These are phyloP conservation scores for Dromococcyx pavoninus DNA, from an alignment of 2,797 vertebrate species.

Conservation along the genomic window DNA sequence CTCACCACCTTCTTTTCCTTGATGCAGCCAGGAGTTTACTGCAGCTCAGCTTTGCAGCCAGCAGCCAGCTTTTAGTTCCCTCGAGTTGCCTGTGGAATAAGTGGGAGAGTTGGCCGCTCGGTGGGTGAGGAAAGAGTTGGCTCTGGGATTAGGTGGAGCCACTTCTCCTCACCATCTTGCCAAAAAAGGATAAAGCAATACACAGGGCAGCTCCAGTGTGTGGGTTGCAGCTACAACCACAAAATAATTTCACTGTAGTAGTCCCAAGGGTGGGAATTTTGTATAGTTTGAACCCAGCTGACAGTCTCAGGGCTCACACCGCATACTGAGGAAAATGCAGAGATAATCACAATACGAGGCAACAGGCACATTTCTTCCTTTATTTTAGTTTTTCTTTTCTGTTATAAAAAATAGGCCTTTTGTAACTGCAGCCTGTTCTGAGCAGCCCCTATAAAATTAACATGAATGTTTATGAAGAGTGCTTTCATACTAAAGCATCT, in stretches of 20 bases:
- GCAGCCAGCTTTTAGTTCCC: background rate
- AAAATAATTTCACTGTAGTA: background rate
- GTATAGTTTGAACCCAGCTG: background rate
- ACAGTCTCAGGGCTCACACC: background rate
- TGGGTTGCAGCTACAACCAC: background rate
- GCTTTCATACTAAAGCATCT: background rate
- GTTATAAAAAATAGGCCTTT: background rate
- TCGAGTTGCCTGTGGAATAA: fast-evolving
- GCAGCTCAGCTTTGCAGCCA: background rate
- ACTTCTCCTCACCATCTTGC: background rate
- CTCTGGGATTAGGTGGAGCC: background rate
- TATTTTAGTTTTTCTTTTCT: constrained; percentile 23
- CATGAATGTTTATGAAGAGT: background rate
- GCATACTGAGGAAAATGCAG: background rate
- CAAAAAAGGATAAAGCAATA: background rate
- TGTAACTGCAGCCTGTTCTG: background rate
- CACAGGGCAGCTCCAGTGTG: background rate
- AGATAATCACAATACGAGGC: constrained; percentile 34
- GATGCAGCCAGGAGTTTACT: no score
- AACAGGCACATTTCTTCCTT: constrained; percentile 14
- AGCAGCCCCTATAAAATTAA: constrained; percentile 4
- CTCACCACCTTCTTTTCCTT: background rate
- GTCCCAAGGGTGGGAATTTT: background rate
- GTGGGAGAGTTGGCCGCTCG: fast-evolving
- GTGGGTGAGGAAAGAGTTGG: background rate